phyloP scores from a whole-genome alignment of 2,113 vertebrate genomes.

The Cyrtonyx montezumae region DNA sequence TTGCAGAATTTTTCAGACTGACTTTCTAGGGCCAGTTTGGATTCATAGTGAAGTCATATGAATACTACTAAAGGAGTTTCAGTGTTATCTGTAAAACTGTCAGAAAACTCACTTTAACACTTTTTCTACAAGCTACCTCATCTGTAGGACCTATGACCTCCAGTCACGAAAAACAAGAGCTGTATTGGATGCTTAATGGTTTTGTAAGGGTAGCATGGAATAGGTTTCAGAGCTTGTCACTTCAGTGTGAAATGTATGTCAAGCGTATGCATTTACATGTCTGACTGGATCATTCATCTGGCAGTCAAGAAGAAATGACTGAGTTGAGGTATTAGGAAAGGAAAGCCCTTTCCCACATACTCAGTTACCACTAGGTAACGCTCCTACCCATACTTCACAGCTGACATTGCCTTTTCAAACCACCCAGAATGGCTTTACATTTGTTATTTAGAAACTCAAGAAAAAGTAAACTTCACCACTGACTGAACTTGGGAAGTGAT shows the following conservation, averaged over 20 bases:
- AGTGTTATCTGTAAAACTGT: background rate
- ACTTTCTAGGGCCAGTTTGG: background rate
- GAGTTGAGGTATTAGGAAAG: background rate
- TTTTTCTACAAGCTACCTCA: background rate
- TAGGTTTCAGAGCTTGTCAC: background rate
- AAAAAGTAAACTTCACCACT: slow-evolving; percentile 51
- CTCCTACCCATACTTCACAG: background rate
- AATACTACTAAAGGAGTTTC: background rate
- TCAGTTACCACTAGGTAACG: background rate
- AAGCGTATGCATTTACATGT: background rate
- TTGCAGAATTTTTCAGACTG: background rate
- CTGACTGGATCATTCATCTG: slow-evolving; percentile 1
- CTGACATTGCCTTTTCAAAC: background rate
- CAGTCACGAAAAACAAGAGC: background rate
- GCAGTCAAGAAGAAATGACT: slow-evolving; percentile 5
- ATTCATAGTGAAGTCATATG: background rate
- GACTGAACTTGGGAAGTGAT: background rate
- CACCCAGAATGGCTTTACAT: background rate
- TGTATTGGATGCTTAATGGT: background rate
- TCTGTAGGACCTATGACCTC: background rate
- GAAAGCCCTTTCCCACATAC: background rate
- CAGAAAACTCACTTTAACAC: background rate
- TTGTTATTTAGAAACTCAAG: slow-evolving; percentile 26
- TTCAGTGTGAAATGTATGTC: background rate
- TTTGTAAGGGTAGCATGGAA: background rate